A percentile compares a stretch with the other conserved stretches of the same genome.
Conservation (phyloP, 2,113 vertebrate genomes). For the Phaetusa simplex region DNA sequence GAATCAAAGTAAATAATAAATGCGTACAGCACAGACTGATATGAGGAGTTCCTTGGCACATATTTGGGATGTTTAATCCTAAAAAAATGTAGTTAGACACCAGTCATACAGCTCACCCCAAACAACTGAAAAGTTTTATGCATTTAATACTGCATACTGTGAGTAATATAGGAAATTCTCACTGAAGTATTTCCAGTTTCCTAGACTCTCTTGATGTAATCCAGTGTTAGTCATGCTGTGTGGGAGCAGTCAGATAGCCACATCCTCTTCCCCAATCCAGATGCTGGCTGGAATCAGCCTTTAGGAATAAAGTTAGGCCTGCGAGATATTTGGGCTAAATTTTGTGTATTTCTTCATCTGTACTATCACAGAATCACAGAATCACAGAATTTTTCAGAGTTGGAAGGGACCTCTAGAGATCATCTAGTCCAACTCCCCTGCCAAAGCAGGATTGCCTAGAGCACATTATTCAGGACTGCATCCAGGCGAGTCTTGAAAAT, state of each 20-base stretch:
- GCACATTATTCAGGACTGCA: no score
- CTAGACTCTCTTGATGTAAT: neutral
- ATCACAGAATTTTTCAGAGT: no score
- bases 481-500: no score
- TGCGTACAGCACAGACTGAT: neutral
- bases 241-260: neutral
- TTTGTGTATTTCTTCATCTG: neutral
- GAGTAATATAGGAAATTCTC: conserved; percentile 34
- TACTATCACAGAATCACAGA: neutral
- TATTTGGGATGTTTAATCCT: neutral
- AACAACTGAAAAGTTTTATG: neutral
- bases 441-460: no score
- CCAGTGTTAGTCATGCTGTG: neutral
- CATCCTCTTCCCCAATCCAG: neutral
- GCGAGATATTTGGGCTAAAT: neutral
- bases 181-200: neutral
- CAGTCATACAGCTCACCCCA: neutral
- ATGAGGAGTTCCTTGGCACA: neutral
- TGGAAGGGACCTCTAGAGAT: no score
- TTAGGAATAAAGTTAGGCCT: neutral
- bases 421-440: no score
- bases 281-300: neutral
- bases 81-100: neutral
- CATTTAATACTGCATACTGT: neutral
- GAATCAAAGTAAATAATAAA: conserved; percentile 19